Conservation (phyloP, 2,113 vertebrate genomes). For the Corydoras sp. region DNA sequence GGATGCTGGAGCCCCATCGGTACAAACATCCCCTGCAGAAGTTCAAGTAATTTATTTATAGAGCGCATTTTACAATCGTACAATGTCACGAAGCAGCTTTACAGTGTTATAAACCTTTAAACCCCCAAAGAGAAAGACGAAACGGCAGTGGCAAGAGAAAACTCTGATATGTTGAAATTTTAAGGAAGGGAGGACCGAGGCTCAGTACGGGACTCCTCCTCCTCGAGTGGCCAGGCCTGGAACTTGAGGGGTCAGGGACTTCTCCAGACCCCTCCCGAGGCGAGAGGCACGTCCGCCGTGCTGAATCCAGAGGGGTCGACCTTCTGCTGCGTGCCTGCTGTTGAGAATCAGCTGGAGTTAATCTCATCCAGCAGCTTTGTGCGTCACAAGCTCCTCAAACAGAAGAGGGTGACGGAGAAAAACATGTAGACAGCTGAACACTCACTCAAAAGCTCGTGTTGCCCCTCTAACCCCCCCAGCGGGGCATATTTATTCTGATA, state of each 20-base stretch:
- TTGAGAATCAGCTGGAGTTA: constrained; percentile 29
- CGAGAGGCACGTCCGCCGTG: not conserved
- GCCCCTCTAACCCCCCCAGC: not conserved
- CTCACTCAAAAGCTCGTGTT: not conserved
- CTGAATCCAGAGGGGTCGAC: constrained; percentile 18
- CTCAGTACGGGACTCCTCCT: no score
- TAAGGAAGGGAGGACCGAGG: no score
- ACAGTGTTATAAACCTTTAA: no score
- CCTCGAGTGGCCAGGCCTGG: no score
- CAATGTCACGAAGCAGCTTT: no score
- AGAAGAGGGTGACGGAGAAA: not conserved
- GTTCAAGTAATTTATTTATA: no score
- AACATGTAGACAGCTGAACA: not conserved
- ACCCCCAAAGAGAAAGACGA: no score
- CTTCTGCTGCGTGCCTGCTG: not conserved
- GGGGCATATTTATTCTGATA: no score
- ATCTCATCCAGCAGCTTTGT: constrained; percentile 30
- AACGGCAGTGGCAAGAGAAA: no score
- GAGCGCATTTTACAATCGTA: no score
- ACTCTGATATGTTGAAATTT: no score
- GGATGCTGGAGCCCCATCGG: not conserved
- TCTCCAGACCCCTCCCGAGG: not conserved
- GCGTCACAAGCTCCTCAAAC: not conserved
- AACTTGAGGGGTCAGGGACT: no score
- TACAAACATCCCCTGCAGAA: not conserved